Evolutionary conservation across 2,113 vertebrate species (phyloP).

Genomic region (Istiophorus platypterus): DNA sequence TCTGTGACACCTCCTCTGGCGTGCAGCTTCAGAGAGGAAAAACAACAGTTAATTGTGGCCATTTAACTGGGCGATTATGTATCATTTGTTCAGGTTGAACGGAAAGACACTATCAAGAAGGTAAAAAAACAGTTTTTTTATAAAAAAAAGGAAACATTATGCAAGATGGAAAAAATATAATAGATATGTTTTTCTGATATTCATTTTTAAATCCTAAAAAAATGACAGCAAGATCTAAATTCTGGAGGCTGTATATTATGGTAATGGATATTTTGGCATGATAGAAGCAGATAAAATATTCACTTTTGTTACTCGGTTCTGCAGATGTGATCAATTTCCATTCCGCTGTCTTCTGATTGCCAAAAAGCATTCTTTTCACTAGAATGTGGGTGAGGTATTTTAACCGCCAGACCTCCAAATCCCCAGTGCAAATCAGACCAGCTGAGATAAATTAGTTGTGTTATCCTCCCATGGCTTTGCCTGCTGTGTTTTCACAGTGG

Average conservation of each 20-base stretch:
- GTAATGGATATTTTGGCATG: slow-evolving; percentile 18
- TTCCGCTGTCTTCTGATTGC: slow-evolving; percentile 3
- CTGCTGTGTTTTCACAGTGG: slow-evolving; percentile 31
- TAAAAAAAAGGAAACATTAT: neutral
- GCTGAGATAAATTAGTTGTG: slow-evolving; percentile 55
- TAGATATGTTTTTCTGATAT: neutral
- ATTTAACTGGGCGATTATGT: neutral
- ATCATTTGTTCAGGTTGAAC: slow-evolving; percentile 1
- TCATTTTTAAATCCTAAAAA: slow-evolving; percentile 1
- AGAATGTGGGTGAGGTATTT: slow-evolving; percentile 43
- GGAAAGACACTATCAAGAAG: neutral
- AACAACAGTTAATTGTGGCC: neutral
- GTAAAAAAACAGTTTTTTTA: neutral
- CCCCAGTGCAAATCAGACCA: slow-evolving; percentile 38
- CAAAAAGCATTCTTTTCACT: slow-evolving; percentile 57
- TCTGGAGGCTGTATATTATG: neutral
- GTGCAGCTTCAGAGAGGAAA: neutral
- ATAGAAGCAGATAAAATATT: slow-evolving; percentile 41
- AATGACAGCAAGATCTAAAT: neutral
- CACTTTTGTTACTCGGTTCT: slow-evolving; percentile 27
- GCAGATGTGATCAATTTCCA: slow-evolving; percentile 66
- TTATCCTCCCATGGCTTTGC: slow-evolving; percentile 42
- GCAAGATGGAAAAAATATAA: neutral
- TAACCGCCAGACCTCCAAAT: slow-evolving; percentile 22
- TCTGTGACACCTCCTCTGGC: slow-evolving; percentile 17